phyloP scores from a whole-genome alignment of 2,888 invertebrate genomes.

The Lutraria lutraria region DNA sequence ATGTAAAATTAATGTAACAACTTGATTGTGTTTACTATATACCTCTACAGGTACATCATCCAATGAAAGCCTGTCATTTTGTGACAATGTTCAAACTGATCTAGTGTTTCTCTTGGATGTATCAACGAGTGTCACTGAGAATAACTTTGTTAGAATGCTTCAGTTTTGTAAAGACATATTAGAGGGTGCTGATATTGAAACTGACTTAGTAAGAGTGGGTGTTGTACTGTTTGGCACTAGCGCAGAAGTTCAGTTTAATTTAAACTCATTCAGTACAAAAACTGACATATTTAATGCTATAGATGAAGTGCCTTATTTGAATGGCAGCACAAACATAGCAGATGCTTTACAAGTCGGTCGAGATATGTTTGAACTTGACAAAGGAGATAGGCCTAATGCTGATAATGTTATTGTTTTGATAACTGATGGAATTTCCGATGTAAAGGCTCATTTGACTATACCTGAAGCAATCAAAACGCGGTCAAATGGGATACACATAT shows the following conservation, averaged over 20 bases:
- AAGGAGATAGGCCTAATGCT: slow-evolving; percentile 79
- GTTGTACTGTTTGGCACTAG: slow-evolving; percentile 64
- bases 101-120: slow-evolving; percentile 82
- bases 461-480: slow-evolving; percentile 72
- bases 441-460: slow-evolving; percentile 76
- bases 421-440: slow-evolving; percentile 83
- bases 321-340: slow-evolving; percentile 83
- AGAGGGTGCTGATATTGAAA: slow-evolving; percentile 76
- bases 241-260: slow-evolving; percentile 79
- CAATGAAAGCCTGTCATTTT: background rate
- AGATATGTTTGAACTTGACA: slow-evolving; percentile 72
- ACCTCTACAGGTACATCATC: background rate
- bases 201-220: slow-evolving; percentile 68
- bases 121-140: slow-evolving; percentile 81
- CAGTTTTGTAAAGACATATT: slow-evolving; percentile 79
- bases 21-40: background rate
- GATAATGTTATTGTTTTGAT: slow-evolving; percentile 75
- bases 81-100: slow-evolving; percentile 71
- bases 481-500: slow-evolving; percentile 62
- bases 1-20: background rate
- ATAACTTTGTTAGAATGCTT: slow-evolving; percentile 78
- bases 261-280: slow-evolving; percentile 74
- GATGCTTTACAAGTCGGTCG: slow-evolving; percentile 78
- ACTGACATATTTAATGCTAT: slow-evolving; percentile 79
- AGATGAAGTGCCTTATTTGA: slow-evolving; percentile 77